A percentile compares a stretch with the other conserved stretches of the same genome.
These are phyloP conservation scores for Papilio aristodemus DNA, from an alignment of 1,140 invertebrate species.

Conservation along the genomic window DNA sequence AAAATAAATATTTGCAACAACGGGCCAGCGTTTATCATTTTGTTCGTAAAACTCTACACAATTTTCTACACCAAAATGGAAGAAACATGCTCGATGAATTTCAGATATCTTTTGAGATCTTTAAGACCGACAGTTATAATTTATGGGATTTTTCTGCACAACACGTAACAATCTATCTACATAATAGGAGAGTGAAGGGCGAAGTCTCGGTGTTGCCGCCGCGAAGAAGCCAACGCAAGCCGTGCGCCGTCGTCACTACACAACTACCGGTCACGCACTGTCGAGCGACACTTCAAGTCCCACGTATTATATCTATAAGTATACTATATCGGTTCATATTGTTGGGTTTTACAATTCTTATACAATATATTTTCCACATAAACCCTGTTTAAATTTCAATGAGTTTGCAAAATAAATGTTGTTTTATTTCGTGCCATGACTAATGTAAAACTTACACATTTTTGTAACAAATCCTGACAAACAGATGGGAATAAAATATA, in stretches of 20 bases:
- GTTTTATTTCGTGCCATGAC: conserved; percentile 7
- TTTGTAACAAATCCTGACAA: background rate
- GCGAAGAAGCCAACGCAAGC: conserved; percentile 73
- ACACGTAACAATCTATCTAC: conserved; percentile 54
- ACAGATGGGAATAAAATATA: no score
- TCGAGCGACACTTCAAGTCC: conserved; percentile 77
- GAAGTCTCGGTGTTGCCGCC: conserved; percentile 55
- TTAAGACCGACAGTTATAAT: conserved; percentile 28
- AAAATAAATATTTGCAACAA: conserved; percentile 25
- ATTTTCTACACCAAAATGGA: conserved; percentile 16
- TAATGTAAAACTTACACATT: background rate
- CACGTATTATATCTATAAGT: conserved; percentile 42
- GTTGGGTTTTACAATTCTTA: conserved; percentile 23
- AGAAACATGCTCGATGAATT: conserved; percentile 15
- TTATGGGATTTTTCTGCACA: conserved; percentile 36
- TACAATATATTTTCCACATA: conserved; percentile 22
- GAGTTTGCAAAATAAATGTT: background rate
- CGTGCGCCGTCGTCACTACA: conserved; percentile 75
- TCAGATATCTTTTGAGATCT: conserved; percentile 7
- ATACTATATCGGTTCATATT: conserved; percentile 26
- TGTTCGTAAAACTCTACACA: conserved; percentile 23
- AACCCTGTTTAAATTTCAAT: conserved; percentile 22
- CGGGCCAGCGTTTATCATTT: conserved; percentile 20
- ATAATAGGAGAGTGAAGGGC: conserved; percentile 44
- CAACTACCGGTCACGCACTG: conserved; percentile 70